A percentile compares a stretch with the other conserved stretches of the same genome.
These are phyloP conservation scores for Rotaria macrura DNA, from an alignment of 2,888 invertebrate genomes.

Conservation along the genomic window DNA sequence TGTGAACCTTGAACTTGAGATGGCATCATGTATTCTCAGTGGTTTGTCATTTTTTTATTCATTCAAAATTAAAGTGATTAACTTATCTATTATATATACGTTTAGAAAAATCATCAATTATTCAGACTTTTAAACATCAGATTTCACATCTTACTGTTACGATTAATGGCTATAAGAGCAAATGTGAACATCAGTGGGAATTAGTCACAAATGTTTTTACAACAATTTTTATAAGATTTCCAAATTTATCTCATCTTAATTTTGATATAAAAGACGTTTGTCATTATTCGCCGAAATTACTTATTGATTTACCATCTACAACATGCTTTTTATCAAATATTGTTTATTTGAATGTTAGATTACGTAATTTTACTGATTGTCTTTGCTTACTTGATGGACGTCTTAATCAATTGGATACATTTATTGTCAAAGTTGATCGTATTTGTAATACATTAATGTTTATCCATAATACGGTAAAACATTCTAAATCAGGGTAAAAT, in stretches of 20 bases:
- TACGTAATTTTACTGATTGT: not conserved
- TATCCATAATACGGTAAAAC: not conserved
- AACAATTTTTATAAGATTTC: not conserved
- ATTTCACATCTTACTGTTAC: not conserved
- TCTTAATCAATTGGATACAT: not conserved
- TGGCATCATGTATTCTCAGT: too few relatives aligned
- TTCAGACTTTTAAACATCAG: not conserved
- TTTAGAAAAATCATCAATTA: not conserved
- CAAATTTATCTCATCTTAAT: not conserved
- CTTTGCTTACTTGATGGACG: not conserved
- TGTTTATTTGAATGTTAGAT: not conserved
- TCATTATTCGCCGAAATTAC: not conserved
- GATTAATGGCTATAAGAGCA: not conserved
- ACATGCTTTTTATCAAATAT: not conserved
- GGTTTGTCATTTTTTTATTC: too few relatives aligned
- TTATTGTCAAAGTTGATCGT: not conserved
- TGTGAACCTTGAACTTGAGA: not conserved
- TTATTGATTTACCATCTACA: not conserved
- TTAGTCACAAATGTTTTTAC: not conserved
- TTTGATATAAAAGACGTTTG: not conserved
- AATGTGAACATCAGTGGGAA: not conserved
- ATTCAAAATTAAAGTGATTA: too few relatives aligned
- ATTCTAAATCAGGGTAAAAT: too few relatives aligned
- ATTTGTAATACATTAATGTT: not conserved
- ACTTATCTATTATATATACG: too few relatives aligned